phyloP scores from a whole-genome alignment of 2,797 vertebrate species.

The Sandelia bainsii region DNA sequence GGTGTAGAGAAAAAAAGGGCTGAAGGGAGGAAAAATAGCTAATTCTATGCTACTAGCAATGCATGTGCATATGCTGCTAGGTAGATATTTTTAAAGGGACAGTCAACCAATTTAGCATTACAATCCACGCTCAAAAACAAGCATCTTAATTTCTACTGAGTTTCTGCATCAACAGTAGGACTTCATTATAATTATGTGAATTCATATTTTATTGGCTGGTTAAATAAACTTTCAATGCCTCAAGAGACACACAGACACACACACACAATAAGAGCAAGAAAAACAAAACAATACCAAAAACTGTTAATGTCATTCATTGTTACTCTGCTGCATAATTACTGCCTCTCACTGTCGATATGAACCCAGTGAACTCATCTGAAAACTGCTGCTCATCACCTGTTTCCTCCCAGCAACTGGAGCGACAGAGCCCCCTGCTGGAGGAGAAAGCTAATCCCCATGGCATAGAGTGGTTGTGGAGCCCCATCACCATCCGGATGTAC shows the following conservation, averaged over 20 bases:
- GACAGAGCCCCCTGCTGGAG: conserved; percentile 80
- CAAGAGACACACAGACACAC: not conserved
- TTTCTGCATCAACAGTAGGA: not conserved
- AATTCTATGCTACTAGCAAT: no score
- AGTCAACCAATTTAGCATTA: no score
- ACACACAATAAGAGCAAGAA: not conserved
- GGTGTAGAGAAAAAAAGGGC: no score
- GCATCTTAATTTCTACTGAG: not conserved
- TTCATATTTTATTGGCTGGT: no score
- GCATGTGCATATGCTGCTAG: no score
- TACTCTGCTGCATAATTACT: conserved; percentile 4
- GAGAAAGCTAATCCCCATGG: conserved; percentile 90
- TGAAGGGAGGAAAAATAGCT: no score
- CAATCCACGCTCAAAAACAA: no score
- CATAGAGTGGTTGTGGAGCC: conserved; percentile 91
- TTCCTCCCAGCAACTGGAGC: conserved; percentile 51
- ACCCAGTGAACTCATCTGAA: conserved; percentile 19
- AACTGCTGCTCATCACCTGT: not conserved
- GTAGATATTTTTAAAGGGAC: no score
- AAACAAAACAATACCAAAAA: not conserved
- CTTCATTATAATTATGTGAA: not conserved
- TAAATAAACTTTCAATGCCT: not conserved
- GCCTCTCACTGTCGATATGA: conserved; percentile 1
- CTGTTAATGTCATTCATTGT: not conserved
- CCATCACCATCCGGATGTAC: conserved; percentile 92